These are phyloP conservation scores for Phycodurus eques DNA, from an alignment of 2,113 vertebrate genomes.

Conservation along the genomic window DNA sequence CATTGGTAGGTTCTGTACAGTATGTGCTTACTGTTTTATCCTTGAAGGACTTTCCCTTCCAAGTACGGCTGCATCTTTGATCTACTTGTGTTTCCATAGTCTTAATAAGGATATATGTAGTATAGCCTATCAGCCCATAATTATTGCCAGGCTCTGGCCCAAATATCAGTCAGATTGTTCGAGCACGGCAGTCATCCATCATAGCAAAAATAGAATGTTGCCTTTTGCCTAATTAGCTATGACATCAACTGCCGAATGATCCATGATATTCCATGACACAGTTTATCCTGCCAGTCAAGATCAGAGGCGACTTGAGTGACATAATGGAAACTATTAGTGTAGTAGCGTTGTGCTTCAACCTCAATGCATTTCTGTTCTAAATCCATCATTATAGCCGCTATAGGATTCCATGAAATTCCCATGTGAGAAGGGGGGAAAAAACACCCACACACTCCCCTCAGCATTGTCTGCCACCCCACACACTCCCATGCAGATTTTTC, in stretches of 20 bases:
- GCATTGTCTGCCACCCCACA: slow-evolving; percentile 14
- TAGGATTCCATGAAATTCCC: slow-evolving; percentile 10
- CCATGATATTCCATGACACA: slow-evolving; percentile 44
- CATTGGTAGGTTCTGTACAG: not conserved
- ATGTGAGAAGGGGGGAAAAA: slow-evolving; percentile 12
- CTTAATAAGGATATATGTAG: not conserved
- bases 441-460: not conserved
- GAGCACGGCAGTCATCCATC: slow-evolving; percentile 12
- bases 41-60: not conserved
- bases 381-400: slow-evolving; percentile 2
- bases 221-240: slow-evolving; percentile 22
- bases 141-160: not conserved
- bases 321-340: slow-evolving; percentile 51
- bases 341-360: slow-evolving; percentile 29
- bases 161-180: slow-evolving; percentile 10
- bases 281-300: slow-evolving; percentile 32
- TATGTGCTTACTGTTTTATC: not conserved
- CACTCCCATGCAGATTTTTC: slow-evolving; percentile 35
- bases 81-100: not conserved
- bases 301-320: slow-evolving; percentile 30
- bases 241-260: slow-evolving; percentile 40
- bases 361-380: slow-evolving; percentile 25
- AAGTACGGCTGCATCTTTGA: not conserved
- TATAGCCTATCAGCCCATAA: not conserved
- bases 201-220: slow-evolving; percentile 21